Evolutionary conservation across 2,888 invertebrate species (phyloP), one percentile per base, ranked within the genome.

Genomic region (Amblyjoppa fuscipennis): DNA sequence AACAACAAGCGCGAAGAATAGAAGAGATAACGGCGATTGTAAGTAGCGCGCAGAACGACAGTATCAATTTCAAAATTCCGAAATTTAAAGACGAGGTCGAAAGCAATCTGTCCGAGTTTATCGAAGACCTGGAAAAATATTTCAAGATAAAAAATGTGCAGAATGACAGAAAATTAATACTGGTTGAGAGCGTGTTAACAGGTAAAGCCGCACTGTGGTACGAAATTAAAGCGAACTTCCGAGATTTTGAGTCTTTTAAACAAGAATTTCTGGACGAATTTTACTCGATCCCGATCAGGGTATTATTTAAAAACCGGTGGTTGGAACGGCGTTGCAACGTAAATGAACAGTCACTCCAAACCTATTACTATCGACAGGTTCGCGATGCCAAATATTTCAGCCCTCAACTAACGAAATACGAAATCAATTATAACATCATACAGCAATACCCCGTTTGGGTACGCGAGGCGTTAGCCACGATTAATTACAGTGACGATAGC

Each of bases 91-190:
- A 85, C 9, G 84, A 84, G 49, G 69, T 64, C 49, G 59, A 69
- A 0, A 66, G 13, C 28, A 78, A 82, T 61, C 82, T 82, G 2
- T 25, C 53, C 2, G 70, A 74, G 38, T 85, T 83, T 59, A 38
- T 86, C 0, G 78, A 84, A n/a, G 84, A 86, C 5, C n/a, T 86
- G 56, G 86, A 86, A 38, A 78, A 64, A 51, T 76, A 64, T 76
- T 79, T 66, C 13, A 68, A 56, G 66, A 20, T 78, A 4, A 83
- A 81, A 84, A 86, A 81, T 31, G 66, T 86, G 11, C 25, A 28
- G 7, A 25, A 66, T 13, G n/a, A 78, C 0, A 59, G 69, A 3
- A 81, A 53, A 41, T n/a, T 82, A 20, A 38, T 70, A 11, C 13
- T 82, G 4, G 38, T 81, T 2, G 82, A 76, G 64, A 45, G 75